phyloP scores from a whole-genome alignment of 2,888 invertebrate genomes.

The Leptinotarsa juncta region DNA sequence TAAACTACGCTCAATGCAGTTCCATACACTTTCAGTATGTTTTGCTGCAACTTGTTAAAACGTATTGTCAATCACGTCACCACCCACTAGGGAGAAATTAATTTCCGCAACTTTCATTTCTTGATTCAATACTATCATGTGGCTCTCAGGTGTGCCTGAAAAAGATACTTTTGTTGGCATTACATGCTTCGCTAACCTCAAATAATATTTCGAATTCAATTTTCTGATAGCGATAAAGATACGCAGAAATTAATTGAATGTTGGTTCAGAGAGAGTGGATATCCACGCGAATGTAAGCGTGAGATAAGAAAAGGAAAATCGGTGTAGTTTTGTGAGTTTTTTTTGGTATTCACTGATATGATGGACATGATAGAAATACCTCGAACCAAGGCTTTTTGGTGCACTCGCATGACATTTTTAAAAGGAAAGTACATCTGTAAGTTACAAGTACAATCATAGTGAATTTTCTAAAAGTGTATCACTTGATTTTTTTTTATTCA shows the following conservation, averaged over 20 bases:
- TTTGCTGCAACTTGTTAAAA: background rate
- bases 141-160: slow-evolving; percentile 5
- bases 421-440: no score
- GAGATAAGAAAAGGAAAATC: background rate
- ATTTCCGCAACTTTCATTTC: slow-evolving; percentile 2
- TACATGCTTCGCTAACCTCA: slow-evolving; percentile 13
- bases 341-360: no score
- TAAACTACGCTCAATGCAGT: no score
- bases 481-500: no score
- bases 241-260: slow-evolving; percentile 1
- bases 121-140: background rate
- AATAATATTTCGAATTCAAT: slow-evolving; percentile 1
- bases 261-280: background rate
- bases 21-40: background rate
- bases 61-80: background rate
- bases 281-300: background rate
- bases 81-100: slow-evolving; percentile 5
- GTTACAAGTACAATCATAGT: no score
- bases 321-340: background rate
- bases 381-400: no score
- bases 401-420: no score
- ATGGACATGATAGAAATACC: no score
- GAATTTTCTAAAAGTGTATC: no score
- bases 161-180: background rate
- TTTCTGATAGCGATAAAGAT: slow-evolving; percentile 5